phyloP scores from a whole-genome alignment of 2,797 vertebrate genomes.

The Octomys mimax region DNA sequence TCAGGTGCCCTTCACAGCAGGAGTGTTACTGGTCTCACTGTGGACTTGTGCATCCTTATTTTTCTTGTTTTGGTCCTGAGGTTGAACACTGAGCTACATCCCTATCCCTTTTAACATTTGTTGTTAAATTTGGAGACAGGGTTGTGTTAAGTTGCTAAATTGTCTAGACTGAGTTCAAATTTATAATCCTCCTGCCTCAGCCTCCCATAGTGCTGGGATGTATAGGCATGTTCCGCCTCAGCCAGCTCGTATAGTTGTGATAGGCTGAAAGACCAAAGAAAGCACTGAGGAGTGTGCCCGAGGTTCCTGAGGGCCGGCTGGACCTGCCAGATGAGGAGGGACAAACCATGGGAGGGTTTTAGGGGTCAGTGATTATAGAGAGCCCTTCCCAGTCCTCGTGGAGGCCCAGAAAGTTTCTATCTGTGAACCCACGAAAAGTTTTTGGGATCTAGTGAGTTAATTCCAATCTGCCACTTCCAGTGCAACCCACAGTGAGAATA shows the following conservation, averaged over 20 bases:
- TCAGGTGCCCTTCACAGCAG: background rate
- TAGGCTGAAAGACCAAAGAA: slow-evolving; percentile 26
- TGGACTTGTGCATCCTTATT: background rate
- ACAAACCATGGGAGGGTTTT: background rate
- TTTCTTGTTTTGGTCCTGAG: background rate
- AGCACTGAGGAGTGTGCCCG: background rate
- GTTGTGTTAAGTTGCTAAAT: background rate
- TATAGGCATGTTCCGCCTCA: background rate
- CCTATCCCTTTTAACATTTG: background rate
- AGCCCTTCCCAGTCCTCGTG: too few species aligned
- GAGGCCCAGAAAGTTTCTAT: too few species aligned
- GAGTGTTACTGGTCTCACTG: background rate
- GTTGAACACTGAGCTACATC: background rate
- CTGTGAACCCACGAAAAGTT: too few species aligned
- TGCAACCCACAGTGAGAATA: too few species aligned
- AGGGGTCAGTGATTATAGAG: background rate
- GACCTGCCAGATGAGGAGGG: background rate
- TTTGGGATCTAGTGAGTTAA: too few species aligned
- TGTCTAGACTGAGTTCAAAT: background rate
- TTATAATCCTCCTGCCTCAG: background rate
- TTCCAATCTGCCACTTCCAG: too few species aligned
- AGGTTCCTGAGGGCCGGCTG: background rate
- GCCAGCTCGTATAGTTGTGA: background rate
- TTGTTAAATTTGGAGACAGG: background rate
- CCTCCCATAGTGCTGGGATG: background rate